Evolutionary conservation across 2,888 invertebrate genomes (phyloP).

Genomic region (Idaea dimidiata): DNA sequence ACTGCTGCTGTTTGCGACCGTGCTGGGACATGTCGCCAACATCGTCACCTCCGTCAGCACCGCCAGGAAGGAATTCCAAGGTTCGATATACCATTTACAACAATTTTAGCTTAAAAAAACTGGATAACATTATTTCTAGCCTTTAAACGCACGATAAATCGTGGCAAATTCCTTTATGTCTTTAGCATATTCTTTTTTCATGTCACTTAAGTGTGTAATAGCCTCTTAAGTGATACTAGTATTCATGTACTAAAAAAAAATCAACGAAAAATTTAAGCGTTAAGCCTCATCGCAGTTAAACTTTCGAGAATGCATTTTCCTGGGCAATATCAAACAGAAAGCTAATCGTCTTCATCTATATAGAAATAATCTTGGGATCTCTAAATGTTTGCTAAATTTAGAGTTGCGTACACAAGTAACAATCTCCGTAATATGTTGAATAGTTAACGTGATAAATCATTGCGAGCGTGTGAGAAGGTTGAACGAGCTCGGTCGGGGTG

Average conservation of each 20-base stretch:
- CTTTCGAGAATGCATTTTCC: too few relatives aligned
- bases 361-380: constrained; percentile 8
- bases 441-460: constrained; percentile 41
- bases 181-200: too few relatives aligned
- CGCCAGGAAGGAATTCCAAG: constrained; percentile 98
- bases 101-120: background rate
- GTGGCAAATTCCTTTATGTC: too few relatives aligned
- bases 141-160: too few relatives aligned
- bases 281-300: too few relatives aligned
- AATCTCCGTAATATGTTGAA: constrained; percentile 32
- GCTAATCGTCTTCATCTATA: constrained; percentile 3
- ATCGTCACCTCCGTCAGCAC: constrained; percentile 99
- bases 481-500: constrained; percentile 32
- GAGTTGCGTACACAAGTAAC: constrained; percentile 15
- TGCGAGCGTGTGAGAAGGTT: constrained; percentile 37
- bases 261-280: too few relatives aligned
- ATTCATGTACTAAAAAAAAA: too few relatives aligned
- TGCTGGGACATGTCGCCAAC: constrained; percentile 98
- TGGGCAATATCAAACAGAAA: too few relatives aligned
- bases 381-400: constrained; percentile 20
- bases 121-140: too few relatives aligned
- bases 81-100: constrained; percentile 69
- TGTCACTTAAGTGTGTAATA: too few relatives aligned
- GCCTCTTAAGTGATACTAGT: too few relatives aligned
- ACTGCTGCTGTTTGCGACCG: constrained; percentile 96